Base-by-base conservation (phyloP, 2,113 vertebrate species). In the Nannospalax galili region DNA sequence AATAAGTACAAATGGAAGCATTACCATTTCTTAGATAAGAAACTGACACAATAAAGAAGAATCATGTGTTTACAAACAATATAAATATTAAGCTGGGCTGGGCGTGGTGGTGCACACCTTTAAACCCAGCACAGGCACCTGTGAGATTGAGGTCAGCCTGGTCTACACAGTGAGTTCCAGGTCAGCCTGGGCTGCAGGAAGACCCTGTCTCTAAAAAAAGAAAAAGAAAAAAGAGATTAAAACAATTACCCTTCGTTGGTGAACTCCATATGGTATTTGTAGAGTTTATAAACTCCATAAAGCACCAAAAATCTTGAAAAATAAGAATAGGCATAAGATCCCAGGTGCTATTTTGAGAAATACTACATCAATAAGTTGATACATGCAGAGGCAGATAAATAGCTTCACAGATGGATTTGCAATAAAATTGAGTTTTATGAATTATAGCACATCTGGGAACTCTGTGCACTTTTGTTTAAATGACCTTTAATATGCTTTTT, bases 391-490 rank as follows among this genome's bases (percentile, higher is more conserved):
- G 65, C 37, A 92, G 45, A 78, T 9, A 93, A 73, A 78, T n/a
- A 40, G 45, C 40, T 80, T 75, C 70, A 64, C 65, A 58, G 62
- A 35, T 67, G 52, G 40, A 62, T 93, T 86, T 88, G 24, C 79
- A 85, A 62, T 42, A 73, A 91, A 91, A 86, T 89, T 52, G 73
- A 64, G 72, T 89, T 91, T 80, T 91, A 72, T 74, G 62, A 81
- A 45, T 82, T 94, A 42, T 9, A 40, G 74, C 16, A 30, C 73
- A 35, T 77, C 16, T 24, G 42, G 64, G 37, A 89, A 73, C 19
- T 32, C 62, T 3, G 84, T 73, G 14, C 22, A 70, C 75, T 92
- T 97, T 85, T 94, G 35, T 94, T 96, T 85, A 94, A 72, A 78
- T 81, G 79, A 37, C 48, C 62, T 94, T 90, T 79, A 92, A 77